Evolutionary conservation across 2,797 vertebrate genomes (phyloP), one percentile per base, ranked within the genome.

Genomic region (Chloroceryle inda): DNA sequence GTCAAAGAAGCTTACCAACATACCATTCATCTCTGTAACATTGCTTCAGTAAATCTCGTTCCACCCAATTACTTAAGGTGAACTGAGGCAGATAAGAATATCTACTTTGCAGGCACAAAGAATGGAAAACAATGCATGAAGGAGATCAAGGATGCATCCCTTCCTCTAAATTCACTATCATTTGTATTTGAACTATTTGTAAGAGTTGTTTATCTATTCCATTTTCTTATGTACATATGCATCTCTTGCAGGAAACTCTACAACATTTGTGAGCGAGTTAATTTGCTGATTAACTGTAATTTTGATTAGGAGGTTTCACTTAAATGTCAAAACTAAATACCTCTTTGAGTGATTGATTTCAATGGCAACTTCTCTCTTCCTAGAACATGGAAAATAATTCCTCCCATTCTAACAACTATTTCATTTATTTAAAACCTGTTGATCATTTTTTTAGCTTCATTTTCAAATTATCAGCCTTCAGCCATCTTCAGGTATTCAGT

Each of bases 1-100:
- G 78, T 91, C 89, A 83, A 89, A 96, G 74, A 88, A 92, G 55
- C 95, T 89, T 92, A 93, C 72, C 79, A 84, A 88, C 72, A 84
- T 55, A 71, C 5, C 94, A 93, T 94, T 96, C 52, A 58, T 79
- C 66, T 92, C 72, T 74, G 75, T 82, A 74, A 76, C 24, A 56
- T 19, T 79, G 49, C 47, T 72, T 80, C 62, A 82, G 80, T 88
- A 94, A 92, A 93, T 71, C 68, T 85, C 81, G 37, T 89, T 96
- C 74, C 45, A 73, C 55, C n/a, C 82, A 68, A 67, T 96, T 94
- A 79, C 42, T 44, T 89, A 23, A 44, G 74, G 69, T 84, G 67
- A 93, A 69, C 31, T 31, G 35, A 88, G 24, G 16, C 15, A 63
- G 45, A 31, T 71, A 81, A 62, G 31, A 86, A 53, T 63, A 87